A percentile compares a stretch with the other conserved stretches of the same genome.
These are phyloP conservation scores for Oreohelix idahoensis DNA, from an alignment of 1,140 invertebrate genomes.

Conservation along the genomic window DNA sequence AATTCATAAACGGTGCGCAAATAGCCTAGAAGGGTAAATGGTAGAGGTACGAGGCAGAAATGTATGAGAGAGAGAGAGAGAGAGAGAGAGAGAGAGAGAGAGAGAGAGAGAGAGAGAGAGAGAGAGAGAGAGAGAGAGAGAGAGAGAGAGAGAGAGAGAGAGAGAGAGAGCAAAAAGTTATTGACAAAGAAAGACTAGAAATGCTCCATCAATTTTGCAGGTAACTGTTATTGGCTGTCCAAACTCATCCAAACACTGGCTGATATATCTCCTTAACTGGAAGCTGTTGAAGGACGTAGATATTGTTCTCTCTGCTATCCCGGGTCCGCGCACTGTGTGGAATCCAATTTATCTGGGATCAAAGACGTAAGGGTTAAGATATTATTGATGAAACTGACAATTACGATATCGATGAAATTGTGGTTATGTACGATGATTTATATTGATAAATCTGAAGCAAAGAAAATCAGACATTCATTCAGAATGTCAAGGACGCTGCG, in stretches of 20 bases:
- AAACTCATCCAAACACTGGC: constrained; percentile 6
- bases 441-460: too few species aligned
- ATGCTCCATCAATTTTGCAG: neutral
- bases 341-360: constrained; percentile 6
- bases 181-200: neutral
- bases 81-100: too few species aligned
- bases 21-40: too few species aligned
- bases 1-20: too few species aligned
- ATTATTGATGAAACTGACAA: too few species aligned
- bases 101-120: constrained; percentile 8
- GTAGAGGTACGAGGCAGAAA: too few species aligned
- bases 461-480: too few species aligned
- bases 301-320: constrained; percentile 16
- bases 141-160: constrained; percentile 20
- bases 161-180: constrained; percentile 21
- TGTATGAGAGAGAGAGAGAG: too few species aligned
- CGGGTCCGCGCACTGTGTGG: constrained; percentile 3
- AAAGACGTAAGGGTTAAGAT: constrained; percentile 10
- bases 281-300: constrained; percentile 17
- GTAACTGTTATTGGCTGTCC: constrained; percentile 23
- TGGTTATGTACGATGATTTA: too few species aligned
- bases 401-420: too few species aligned
- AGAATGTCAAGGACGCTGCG: too few species aligned
- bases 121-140: constrained; percentile 16
- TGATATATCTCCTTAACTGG: constrained; percentile 11